Conservation (phyloP, 2,113 vertebrate genomes). For the Tachysurus fulvidraco region DNA sequence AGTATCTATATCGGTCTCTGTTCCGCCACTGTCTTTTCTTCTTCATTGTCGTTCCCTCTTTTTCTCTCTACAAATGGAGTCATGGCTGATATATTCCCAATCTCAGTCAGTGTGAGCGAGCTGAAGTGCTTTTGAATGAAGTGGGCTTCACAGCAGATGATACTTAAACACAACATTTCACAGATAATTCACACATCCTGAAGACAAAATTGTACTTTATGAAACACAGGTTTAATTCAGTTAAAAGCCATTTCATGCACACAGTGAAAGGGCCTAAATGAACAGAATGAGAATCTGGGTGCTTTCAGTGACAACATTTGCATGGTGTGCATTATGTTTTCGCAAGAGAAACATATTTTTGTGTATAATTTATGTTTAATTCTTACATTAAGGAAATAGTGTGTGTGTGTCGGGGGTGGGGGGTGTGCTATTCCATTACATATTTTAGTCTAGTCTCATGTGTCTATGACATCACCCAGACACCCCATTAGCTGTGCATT, state of each 20-base stretch:
- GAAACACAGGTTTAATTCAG: neutral
- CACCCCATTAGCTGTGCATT: slow-evolving; percentile 22
- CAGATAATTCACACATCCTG: slow-evolving; percentile 18
- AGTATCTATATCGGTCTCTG: neutral
- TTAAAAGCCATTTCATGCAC: neutral
- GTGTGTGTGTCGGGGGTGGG: neutral
- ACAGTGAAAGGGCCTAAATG: neutral
- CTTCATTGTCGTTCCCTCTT: neutral
- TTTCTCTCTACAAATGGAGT: neutral
- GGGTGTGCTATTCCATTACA: neutral
- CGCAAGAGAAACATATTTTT: neutral
- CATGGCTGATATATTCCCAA: neutral
- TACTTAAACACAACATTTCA: slow-evolving; percentile 14
- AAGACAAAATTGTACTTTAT: neutral
- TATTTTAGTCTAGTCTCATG: slow-evolving; percentile 22
- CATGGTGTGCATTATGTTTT: neutral
- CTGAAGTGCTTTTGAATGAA: slow-evolving; percentile 33
- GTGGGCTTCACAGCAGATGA: slow-evolving; percentile 14
- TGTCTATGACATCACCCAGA: slow-evolving; percentile 37
- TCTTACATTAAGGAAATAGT: neutral
- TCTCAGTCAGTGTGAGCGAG: neutral
- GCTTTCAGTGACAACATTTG: neutral
- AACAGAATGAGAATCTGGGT: neutral
- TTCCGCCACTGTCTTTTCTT: neutral
- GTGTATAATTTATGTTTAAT: neutral